Conservation (phyloP, 2,888 invertebrate genomes). For the Athripsodes cinereus region DNA sequence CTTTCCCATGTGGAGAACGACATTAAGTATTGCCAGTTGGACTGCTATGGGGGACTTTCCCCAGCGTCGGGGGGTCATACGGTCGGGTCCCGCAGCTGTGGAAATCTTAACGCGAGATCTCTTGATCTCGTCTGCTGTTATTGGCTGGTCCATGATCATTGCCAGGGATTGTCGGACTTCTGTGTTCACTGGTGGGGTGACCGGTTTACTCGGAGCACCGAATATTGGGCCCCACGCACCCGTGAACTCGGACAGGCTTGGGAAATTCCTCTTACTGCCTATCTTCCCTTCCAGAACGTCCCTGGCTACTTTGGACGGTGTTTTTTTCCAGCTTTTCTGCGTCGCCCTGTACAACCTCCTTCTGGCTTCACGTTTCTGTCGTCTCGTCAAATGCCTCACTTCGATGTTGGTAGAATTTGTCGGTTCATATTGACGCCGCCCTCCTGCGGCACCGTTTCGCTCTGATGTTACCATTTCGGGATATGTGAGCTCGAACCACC, state of each 20-base stretch:
- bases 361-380: no score
- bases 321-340: background rate
- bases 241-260: background rate
- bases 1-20: background rate
- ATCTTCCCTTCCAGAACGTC: background rate
- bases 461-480: no score
- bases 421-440: no score
- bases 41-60: background rate
- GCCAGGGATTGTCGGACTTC: no score
- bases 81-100: constrained; percentile 3
- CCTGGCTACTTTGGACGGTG: background rate
- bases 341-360: background rate
- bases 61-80: background rate
- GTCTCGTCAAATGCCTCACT: no score
- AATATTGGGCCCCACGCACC: background rate
- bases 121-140: background rate
- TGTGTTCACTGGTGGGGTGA: background rate
- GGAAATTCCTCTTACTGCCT: background rate
- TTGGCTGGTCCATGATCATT: background rate
- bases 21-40: background rate
- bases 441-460: background rate
- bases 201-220: no score
- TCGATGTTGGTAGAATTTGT: no score
- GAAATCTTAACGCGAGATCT: background rate
- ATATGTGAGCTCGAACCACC: no score